phyloP scores from a whole-genome alignment of 2,113 vertebrate species.

The Dendropsophus ebraccatus region DNA sequence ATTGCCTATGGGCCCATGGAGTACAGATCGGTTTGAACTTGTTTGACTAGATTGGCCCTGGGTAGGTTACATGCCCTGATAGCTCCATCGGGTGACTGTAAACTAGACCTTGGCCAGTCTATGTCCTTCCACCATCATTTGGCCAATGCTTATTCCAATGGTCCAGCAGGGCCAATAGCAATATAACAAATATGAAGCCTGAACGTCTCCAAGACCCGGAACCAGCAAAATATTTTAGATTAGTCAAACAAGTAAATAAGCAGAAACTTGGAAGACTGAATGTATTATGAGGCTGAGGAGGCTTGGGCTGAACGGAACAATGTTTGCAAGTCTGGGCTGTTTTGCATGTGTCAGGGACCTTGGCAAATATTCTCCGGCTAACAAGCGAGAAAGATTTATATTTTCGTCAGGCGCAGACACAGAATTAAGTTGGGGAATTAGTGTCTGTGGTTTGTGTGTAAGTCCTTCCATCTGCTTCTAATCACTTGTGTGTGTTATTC shows the following conservation, averaged over 20 bases:
- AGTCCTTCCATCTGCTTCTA: neutral
- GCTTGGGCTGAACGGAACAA: neutral
- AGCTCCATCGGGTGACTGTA: no score
- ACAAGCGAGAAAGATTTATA: neutral
- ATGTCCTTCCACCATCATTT: no score
- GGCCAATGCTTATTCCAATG: no score
- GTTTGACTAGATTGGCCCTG: no score
- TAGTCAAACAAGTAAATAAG: neutral
- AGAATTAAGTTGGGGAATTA: slow-evolving; percentile 12
- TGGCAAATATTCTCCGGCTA: neutral
- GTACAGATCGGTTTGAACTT: no score
- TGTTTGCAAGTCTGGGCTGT: neutral
- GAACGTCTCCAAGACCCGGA: neutral
- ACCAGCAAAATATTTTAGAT: neutral
- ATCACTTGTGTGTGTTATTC: neutral
- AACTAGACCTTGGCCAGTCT: no score
- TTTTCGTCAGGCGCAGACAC: neutral
- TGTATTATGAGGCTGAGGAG: neutral
- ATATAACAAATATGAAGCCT: neutral
- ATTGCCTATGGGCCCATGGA: no score
- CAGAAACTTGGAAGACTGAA: neutral
- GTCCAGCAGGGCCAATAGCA: neutral
- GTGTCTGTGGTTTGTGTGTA: slow-evolving; percentile 5
- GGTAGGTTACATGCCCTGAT: no score
- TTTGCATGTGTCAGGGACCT: slow-evolving; percentile 26